Percentiles rank a stretch among this genome's conserved stretches.
phyloP scores from a whole-genome alignment of 2,888 invertebrate genomes.

The Troides aeacus region DNA sequence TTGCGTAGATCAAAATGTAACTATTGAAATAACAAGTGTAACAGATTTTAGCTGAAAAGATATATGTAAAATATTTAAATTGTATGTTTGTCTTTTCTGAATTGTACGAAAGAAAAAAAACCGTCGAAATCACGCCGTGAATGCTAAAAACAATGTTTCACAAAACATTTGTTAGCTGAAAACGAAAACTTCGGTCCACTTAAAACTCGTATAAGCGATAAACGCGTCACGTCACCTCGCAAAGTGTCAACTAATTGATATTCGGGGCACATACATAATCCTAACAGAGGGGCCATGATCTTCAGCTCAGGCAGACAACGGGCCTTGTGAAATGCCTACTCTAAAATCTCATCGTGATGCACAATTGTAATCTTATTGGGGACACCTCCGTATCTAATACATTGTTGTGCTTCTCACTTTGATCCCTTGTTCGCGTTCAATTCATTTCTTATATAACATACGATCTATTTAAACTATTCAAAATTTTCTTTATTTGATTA shows the following conservation, averaged over 20 bases:
- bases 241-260: constrained; percentile 58
- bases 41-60: background rate
- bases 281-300: constrained; percentile 63
- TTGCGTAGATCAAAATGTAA: background rate
- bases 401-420: constrained; percentile 20
- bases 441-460: background rate
- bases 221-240: constrained; percentile 29
- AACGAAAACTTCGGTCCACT: constrained; percentile 15
- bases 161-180: constrained; percentile 2
- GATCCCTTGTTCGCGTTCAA: constrained; percentile 14
- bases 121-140: background rate
- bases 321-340: constrained; percentile 49
- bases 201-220: constrained; percentile 24
- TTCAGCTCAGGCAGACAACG: constrained; percentile 59
- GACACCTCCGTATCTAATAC: constrained; percentile 34
- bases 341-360: constrained; percentile 44
- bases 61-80: too few relatives aligned
- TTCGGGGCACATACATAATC: constrained; percentile 68
- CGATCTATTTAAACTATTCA: background rate
- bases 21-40: background rate
- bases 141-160: background rate
- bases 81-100: too few relatives aligned
- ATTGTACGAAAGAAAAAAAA: too few relatives aligned
- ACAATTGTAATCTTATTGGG: constrained; percentile 47
- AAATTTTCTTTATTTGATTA: too few relatives aligned